Evolutionary conservation across 2,888 invertebrate genomes (phyloP).

Genomic region (Glaucopsyche alexis): DNA sequence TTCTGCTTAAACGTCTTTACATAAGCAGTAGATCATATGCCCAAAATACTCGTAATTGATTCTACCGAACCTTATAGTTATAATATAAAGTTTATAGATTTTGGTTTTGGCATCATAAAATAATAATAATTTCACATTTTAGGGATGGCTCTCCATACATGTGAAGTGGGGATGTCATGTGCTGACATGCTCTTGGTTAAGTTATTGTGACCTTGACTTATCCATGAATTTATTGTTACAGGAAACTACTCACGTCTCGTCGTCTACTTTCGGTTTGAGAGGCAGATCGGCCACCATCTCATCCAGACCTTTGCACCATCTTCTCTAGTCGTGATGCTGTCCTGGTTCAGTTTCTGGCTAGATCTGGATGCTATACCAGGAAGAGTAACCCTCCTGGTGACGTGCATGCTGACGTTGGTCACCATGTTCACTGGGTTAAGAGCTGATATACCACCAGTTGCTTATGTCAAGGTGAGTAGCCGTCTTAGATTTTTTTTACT

Average conservation of each 20-base stretch:
- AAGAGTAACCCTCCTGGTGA: constrained; percentile 88
- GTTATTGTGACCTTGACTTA: too few relatives aligned
- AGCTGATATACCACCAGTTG: constrained; percentile 91
- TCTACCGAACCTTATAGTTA: too few relatives aligned
- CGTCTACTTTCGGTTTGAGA: constrained; percentile 89
- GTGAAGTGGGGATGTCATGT: too few relatives aligned
- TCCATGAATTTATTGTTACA: constrained; percentile 46
- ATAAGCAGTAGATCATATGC: too few relatives aligned
- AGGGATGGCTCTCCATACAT: too few relatives aligned
- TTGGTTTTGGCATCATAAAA: too few relatives aligned
- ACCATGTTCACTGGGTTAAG: constrained; percentile 92
- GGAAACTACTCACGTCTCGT: constrained; percentile 89
- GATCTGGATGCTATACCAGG: constrained; percentile 92
- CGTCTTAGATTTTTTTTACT: too few relatives aligned
- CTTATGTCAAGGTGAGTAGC: constrained; percentile 87
- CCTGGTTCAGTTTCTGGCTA: constrained; percentile 94
- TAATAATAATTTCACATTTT: too few relatives aligned
- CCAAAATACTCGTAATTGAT: too few relatives aligned
- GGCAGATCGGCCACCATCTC: constrained; percentile 91
- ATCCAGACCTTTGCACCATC: constrained; percentile 93
- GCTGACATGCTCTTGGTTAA: too few relatives aligned
- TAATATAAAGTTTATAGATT: too few relatives aligned
- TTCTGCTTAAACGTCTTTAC: too few relatives aligned
- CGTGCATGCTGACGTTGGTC: constrained; percentile 90
- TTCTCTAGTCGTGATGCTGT: constrained; percentile 88